phyloP scores from a whole-genome alignment of 2,113 vertebrate genomes.

The Abramis brama region DNA sequence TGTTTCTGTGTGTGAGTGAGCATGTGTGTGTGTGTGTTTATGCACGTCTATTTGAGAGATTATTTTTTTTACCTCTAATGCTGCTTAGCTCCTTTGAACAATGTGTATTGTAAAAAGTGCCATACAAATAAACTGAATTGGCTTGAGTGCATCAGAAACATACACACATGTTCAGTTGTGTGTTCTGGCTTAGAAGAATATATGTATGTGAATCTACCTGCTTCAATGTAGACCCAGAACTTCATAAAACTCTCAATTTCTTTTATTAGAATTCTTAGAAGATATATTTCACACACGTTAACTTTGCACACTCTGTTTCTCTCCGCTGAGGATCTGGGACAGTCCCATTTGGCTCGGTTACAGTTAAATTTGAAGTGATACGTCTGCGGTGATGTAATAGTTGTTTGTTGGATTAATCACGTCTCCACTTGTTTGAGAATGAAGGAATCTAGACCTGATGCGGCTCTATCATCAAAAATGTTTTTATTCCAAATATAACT shows the following conservation, averaged over 20 bases:
- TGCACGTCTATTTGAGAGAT: constrained; percentile 10
- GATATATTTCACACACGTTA: background rate
- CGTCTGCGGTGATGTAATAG: constrained; percentile 21
- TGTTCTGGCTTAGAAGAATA: background rate
- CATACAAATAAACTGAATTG: background rate
- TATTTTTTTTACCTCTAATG: constrained; percentile 11
- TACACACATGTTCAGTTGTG: background rate
- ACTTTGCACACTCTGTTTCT: background rate
- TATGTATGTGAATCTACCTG: background rate
- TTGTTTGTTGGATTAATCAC: background rate
- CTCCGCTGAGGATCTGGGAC: constrained; percentile 2
- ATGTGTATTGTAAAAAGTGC: background rate
- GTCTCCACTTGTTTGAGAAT: background rate
- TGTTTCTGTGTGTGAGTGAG: constrained; percentile 33
- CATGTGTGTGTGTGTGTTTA: constrained; percentile 21
- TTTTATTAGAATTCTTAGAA: background rate
- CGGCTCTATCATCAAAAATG: too few relatives aligned
- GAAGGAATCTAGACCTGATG: background rate
- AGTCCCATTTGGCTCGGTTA: background rate
- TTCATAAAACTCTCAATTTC: background rate
- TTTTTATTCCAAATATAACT: background rate
- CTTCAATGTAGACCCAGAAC: background rate
- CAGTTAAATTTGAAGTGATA: constrained; percentile 19
- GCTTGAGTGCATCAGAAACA: background rate
- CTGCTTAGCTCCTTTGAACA: background rate